These are phyloP conservation scores for Tapera naevia DNA, from an alignment of 2,797 vertebrate species.

Conservation along the genomic window DNA sequence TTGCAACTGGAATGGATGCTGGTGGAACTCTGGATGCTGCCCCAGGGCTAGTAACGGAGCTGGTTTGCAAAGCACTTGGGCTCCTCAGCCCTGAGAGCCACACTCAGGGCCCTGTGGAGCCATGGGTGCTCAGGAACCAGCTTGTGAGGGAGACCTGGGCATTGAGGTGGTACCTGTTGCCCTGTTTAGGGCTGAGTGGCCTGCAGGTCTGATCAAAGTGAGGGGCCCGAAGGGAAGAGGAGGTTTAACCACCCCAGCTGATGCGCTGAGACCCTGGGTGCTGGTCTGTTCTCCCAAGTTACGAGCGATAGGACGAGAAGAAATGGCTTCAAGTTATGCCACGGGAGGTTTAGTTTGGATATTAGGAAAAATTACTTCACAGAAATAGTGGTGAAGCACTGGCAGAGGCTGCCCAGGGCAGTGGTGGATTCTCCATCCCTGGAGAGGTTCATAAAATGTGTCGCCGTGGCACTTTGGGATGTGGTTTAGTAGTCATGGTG, in stretches of 20 bases:
- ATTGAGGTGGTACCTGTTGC: rapidly evolving
- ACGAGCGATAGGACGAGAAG: too few species aligned
- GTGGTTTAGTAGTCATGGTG: too few species aligned
- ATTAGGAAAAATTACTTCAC: too few species aligned
- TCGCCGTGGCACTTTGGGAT: too few species aligned
- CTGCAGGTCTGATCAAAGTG: neutral
- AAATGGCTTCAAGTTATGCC: too few species aligned
- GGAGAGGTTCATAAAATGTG: too few species aligned
- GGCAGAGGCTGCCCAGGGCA: too few species aligned
- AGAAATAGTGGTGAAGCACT: too few species aligned
- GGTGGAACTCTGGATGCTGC: neutral
- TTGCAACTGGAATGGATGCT: neutral
- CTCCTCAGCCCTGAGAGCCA: neutral
- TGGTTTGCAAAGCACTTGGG: neutral
- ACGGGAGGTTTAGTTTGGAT: too few species aligned
- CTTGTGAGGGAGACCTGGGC: neutral
- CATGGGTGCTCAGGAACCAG: neutral
- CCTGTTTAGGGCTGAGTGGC: neutral
- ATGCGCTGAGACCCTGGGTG: neutral
- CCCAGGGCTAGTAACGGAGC: neutral
- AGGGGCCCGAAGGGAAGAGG: neutral
- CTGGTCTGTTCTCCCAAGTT: too few species aligned
- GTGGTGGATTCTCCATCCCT: too few species aligned
- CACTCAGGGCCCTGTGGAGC: neutral
- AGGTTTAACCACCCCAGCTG: neutral